A percentile compares a stretch with the other conserved stretches of the same genome.
phyloP scores from a whole-genome alignment of 1,140 invertebrate genomes.

The Leptinotarsa lineolata region DNA sequence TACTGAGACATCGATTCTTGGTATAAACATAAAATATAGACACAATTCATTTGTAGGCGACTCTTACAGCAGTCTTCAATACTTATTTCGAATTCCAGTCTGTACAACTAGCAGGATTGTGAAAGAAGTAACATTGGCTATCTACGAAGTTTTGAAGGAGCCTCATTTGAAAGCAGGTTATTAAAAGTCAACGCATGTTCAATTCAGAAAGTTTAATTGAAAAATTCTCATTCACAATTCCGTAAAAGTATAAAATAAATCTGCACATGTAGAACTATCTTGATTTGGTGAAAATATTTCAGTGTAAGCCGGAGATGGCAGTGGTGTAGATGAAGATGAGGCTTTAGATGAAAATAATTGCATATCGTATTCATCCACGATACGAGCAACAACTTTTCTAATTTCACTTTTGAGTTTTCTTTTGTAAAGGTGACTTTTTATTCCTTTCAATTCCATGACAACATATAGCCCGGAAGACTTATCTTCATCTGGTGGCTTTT shows the following conservation, averaged over 20 bases:
- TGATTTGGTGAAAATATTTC: conserved; percentile 2
- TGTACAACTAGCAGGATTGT: conserved; percentile 23
- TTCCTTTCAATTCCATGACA: background rate
- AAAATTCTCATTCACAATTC: no score
- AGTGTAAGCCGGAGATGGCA: background rate
- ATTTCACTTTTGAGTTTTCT: conserved; percentile 15
- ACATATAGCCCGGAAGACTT: background rate
- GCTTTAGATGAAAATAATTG: no score
- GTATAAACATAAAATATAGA: no score
- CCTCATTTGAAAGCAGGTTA: background rate
- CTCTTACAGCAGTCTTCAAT: conserved; percentile 24
- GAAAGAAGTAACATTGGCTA: background rate
- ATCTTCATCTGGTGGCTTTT: no score
- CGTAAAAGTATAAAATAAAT: background rate
- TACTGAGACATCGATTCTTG: no score
- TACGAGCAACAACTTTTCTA: conserved; percentile 7
- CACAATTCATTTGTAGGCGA: conserved; percentile 16
- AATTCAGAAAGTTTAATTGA: background rate
- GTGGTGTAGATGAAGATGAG: background rate
- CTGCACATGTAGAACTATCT: background rate
- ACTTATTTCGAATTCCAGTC: conserved; percentile 21
- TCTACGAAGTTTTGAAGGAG: background rate
- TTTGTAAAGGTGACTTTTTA: background rate
- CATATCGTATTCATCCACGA: no score
- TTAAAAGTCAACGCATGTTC: background rate